Evolutionary conservation across 1,140 invertebrate species (phyloP).

Genomic region (Zaprionus tsacasi): DNA sequence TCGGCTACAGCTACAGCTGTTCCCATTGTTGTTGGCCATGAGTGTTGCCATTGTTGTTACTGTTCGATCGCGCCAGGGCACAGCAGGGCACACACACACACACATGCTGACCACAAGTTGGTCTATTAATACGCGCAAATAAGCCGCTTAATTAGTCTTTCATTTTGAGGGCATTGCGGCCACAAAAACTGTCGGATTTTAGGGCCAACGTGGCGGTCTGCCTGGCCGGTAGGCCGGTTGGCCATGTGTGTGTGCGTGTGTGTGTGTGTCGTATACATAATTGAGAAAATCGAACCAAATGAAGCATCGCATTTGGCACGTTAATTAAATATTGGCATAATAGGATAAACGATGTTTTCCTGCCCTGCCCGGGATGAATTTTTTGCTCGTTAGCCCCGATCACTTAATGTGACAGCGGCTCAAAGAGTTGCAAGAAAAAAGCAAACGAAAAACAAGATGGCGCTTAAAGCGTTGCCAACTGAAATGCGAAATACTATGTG

Average conservation of each 20-base stretch:
- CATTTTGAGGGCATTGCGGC: constrained; percentile 71
- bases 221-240: constrained; percentile 17
- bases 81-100: neutral
- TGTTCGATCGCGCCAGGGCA: neutral
- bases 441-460: neutral
- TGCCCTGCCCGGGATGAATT: neutral
- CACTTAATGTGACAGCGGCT: constrained; percentile 17
- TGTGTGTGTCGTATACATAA: constrained; percentile 66
- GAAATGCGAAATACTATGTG: neutral
- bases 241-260: neutral
- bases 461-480: neutral
- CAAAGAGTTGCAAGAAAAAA: neutral
- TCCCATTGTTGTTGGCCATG: too few relatives aligned
- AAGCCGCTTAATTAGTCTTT: constrained; percentile 81
- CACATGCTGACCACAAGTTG: constrained; percentile 63
- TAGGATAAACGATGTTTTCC: constrained; percentile 54
- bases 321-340: constrained; percentile 79
- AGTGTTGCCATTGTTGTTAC: too few relatives aligned
- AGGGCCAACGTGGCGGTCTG: constrained; percentile 29
- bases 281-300: constrained; percentile 68
- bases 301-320: constrained; percentile 55
- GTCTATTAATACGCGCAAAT: constrained; percentile 81
- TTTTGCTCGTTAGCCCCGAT: constrained; percentile 46
- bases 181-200: constrained; percentile 74
- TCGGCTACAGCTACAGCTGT: neutral